These are phyloP conservation scores for Rhincodon typus DNA, from an alignment of 2,797 vertebrate genomes.

Conservation along the genomic window DNA sequence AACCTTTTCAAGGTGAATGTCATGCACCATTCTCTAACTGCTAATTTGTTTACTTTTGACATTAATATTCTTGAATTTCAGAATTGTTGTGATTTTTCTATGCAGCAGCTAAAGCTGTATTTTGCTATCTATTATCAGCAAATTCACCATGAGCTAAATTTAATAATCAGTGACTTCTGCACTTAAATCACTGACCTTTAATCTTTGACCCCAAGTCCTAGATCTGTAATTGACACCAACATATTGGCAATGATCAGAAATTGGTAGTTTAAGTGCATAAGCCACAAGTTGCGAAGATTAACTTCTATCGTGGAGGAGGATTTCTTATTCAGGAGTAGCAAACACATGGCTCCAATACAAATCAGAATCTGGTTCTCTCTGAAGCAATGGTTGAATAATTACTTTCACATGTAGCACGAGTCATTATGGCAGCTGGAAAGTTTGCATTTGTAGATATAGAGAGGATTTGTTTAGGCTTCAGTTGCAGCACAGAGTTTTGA, in stretches of 20 bases:
- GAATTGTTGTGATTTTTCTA: too few relatives aligned
- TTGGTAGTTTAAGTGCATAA: not conserved
- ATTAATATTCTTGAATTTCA: not conserved
- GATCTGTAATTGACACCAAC: not conserved
- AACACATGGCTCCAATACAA: not conserved
- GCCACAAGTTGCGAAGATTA: not conserved
- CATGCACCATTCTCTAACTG: too few relatives aligned
- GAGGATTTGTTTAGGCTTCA: not conserved
- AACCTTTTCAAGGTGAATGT: too few relatives aligned
- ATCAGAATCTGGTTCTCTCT: not conserved
- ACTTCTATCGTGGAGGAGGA: not conserved
- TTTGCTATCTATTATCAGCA: not conserved
- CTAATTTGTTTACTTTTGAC: not conserved
- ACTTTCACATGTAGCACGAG: not conserved
- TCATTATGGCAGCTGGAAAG: not conserved
- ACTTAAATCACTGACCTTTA: not conserved
- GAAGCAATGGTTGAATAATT: not conserved
- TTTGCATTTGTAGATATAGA: not conserved
- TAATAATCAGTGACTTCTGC: not conserved
- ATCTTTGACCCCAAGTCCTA: not conserved
- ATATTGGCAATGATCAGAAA: not conserved
- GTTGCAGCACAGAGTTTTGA: not conserved
- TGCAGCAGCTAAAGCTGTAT: too few relatives aligned
- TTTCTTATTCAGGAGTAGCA: not conserved
- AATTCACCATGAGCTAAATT: not conserved